phyloP scores from a whole-genome alignment of 2,888 invertebrate species.

The Platycheirus rosarum region DNA sequence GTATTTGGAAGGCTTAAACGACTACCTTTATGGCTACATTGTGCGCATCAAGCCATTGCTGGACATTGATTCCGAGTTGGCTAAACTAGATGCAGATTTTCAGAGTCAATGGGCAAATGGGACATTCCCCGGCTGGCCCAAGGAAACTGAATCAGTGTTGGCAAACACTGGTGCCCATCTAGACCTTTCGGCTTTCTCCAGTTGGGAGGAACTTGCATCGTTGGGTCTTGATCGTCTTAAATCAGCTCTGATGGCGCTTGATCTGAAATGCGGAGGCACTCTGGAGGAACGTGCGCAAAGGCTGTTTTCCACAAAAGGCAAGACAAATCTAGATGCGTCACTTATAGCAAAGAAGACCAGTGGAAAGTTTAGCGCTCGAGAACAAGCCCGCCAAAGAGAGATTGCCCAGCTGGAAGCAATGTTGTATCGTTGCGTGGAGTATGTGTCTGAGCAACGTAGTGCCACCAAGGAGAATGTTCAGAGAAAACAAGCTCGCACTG shows the following conservation, averaged over 20 bases:
- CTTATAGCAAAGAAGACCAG: conserved; percentile 94
- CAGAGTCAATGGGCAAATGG: conserved; percentile 94
- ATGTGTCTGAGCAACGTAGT: conserved; percentile 92
- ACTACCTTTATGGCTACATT: conserved; percentile 93
- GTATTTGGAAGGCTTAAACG: conserved; percentile 92
- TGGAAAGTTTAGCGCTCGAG: conserved; percentile 83
- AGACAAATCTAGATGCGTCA: conserved; percentile 94
- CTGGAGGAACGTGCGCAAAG: conserved; percentile 98
- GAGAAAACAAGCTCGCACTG: conserved; percentile 97
- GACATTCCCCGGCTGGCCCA: conserved; percentile 97
- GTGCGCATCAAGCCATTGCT: conserved; percentile 92
- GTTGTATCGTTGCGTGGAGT: conserved; percentile 92
- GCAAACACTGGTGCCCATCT: conserved; percentile 98
- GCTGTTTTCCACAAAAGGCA: conserved; percentile 97
- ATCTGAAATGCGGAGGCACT: conserved; percentile 99
- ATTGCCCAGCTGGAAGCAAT: conserved; percentile 94
- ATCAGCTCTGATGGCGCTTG: conserved; percentile 97
- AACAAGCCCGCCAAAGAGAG: conserved; percentile 90
- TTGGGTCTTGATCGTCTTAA: conserved; percentile 98
- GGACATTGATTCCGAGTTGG: conserved; percentile 91
- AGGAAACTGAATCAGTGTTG: conserved; percentile 96
- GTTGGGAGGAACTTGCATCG: conserved; percentile 98
- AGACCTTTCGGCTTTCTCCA: conserved; percentile 98
- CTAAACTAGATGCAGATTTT: conserved; percentile 91
- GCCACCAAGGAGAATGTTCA: conserved; percentile 99